These are phyloP conservation scores for Sphyrna mokarran DNA, from an alignment of 2,113 vertebrate species.

Conservation along the genomic window DNA sequence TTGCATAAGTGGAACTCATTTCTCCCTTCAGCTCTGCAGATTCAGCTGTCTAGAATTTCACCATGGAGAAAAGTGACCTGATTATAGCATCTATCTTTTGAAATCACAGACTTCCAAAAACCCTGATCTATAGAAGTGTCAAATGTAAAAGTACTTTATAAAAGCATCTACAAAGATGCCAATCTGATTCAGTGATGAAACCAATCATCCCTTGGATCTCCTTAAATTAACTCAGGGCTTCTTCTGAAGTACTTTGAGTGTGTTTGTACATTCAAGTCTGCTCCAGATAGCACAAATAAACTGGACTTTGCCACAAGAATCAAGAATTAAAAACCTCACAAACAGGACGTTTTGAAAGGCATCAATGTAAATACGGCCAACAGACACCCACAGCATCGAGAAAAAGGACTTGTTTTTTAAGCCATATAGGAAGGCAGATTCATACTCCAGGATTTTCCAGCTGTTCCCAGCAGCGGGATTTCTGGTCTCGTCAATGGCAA, in stretches of 20 bases:
- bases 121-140: neutral
- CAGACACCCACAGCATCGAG: neutral
- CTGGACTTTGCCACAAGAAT: neutral
- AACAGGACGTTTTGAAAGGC: neutral
- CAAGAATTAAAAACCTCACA: neutral
- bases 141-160: neutral
- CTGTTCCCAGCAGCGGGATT: too few relatives aligned
- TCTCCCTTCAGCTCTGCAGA: neutral
- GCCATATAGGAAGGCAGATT: too few relatives aligned
- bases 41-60: neutral
- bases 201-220: neutral
- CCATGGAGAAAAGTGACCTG: neutral
- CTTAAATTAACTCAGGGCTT: neutral
- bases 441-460: too few relatives aligned
- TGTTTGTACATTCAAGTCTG: neutral
- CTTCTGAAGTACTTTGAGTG: neutral
- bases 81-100: neutral
- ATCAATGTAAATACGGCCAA: neutral
- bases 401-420: too few relatives aligned
- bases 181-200: neutral
- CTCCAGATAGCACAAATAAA: neutral
- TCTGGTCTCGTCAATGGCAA: too few relatives aligned
- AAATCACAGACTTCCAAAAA: neutral
- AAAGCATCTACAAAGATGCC: neutral
- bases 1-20: neutral